Percentiles rank a stretch among this genome's conserved stretches.
phyloP scores from a whole-genome alignment of 2,888 invertebrate genomes.

The Cosmorhoe ocellata region DNA sequence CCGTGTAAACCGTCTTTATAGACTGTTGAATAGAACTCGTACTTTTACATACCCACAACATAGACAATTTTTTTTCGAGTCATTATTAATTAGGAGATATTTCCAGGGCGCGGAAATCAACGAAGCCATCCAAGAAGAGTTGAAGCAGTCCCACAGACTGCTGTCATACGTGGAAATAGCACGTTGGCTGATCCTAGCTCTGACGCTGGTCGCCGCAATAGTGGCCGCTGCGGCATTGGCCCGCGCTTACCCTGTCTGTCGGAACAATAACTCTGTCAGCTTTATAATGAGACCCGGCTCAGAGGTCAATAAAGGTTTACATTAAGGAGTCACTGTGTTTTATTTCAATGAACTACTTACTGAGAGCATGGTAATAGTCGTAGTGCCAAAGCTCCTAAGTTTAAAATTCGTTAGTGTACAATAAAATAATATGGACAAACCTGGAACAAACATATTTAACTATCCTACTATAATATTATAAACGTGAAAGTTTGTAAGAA shows the following conservation, averaged over 20 bases:
- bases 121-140: constrained; percentile 53
- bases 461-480: too few relatives aligned
- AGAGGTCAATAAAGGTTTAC: constrained; percentile 58
- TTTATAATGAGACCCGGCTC: constrained; percentile 58
- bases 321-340: constrained; percentile 24
- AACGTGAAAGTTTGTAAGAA: too few relatives aligned
- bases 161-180: constrained; percentile 61
- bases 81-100: too few relatives aligned
- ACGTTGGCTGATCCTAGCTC: constrained; percentile 67
- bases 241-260: constrained; percentile 51
- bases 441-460: too few relatives aligned
- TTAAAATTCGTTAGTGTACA: too few relatives aligned
- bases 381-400: too few relatives aligned
- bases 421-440: too few relatives aligned
- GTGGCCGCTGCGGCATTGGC: constrained; percentile 43
- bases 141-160: constrained; percentile 58
- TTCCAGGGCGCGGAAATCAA: constrained; percentile 70
- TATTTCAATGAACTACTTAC: background rate
- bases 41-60: too few relatives aligned
- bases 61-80: too few relatives aligned
- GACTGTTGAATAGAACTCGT: too few relatives aligned
- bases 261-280: constrained; percentile 62
- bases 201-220: constrained; percentile 43
- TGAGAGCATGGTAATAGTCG: too few relatives aligned
- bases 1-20: too few relatives aligned